These are phyloP conservation scores for Cryptoprocta ferox DNA, from an alignment of 2,797 vertebrate genomes.

Conservation along the genomic window DNA sequence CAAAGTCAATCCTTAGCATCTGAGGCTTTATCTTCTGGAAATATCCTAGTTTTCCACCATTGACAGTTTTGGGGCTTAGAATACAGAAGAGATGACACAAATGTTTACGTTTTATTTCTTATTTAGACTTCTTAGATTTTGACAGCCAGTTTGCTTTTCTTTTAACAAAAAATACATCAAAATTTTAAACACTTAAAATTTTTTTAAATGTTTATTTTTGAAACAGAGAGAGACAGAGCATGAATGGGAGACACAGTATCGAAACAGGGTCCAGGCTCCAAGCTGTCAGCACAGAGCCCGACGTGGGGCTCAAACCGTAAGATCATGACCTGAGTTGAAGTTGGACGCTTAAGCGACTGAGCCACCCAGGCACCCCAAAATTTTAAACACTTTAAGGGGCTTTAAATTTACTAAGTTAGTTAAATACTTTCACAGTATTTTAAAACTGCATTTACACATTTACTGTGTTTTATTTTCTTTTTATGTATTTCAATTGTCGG, in stretches of 20 bases:
- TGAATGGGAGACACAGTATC: background rate
- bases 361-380: background rate
- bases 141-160: background rate
- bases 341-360: background rate
- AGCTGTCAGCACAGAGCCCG: background rate
- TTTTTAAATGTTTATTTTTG: no score
- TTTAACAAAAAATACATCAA: background rate
- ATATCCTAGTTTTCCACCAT: background rate
- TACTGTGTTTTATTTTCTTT: background rate
- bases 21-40: background rate
- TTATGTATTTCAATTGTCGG: background rate
- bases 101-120: background rate
- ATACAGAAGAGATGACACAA: background rate
- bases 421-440: background rate
- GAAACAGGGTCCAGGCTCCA: background rate
- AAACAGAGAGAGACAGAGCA: no score
- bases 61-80: background rate
- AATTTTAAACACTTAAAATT: background rate
- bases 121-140: background rate
- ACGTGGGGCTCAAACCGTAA: background rate
- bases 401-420: background rate
- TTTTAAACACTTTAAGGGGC: background rate
- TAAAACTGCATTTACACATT: background rate
- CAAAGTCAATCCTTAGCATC: background rate
- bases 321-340: background rate